A percentile compares a stretch with the other conserved stretches of the same genome.
phyloP scores from a whole-genome alignment of 2,113 vertebrate genomes.

The Platichthys flesus region DNA sequence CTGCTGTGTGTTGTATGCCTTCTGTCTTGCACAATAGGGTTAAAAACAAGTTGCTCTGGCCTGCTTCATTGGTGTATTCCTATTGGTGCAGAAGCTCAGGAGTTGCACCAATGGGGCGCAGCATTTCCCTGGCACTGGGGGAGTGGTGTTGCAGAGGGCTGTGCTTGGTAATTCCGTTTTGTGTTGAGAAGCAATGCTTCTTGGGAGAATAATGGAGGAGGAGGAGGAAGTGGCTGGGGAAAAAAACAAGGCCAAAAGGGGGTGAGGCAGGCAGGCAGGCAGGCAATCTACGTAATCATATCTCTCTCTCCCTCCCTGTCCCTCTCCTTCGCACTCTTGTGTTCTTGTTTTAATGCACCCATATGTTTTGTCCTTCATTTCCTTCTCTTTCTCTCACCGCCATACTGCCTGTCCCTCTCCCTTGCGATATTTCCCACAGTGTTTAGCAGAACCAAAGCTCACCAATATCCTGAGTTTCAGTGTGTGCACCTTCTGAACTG shows the following conservation, averaged over 20 bases:
- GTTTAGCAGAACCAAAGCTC: background rate
- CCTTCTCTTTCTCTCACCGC: slow-evolving; percentile 34
- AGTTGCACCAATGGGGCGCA: slow-evolving; percentile 73
- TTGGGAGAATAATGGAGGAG: slow-evolving; percentile 71
- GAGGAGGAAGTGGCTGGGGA: slow-evolving; percentile 39
- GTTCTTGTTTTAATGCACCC: slow-evolving; percentile 44
- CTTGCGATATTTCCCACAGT: slow-evolving; percentile 11
- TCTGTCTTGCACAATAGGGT: slow-evolving; percentile 71
- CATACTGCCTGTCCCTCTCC: slow-evolving; percentile 18
- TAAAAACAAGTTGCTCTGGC: slow-evolving; percentile 79
- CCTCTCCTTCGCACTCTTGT: background rate
- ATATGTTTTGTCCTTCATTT: slow-evolving; percentile 55
- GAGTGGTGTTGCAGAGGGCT: slow-evolving; percentile 76
- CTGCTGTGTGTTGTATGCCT: slow-evolving; percentile 56
- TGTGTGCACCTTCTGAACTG: slow-evolving; percentile 48
- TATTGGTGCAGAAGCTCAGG: slow-evolving; percentile 74
- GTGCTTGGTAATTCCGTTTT: slow-evolving; percentile 74
- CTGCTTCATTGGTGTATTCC: slow-evolving; percentile 55
- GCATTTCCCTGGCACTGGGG: slow-evolving; percentile 63
- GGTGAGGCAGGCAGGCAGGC: slow-evolving; percentile 34
- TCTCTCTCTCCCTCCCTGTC: slow-evolving; percentile 30
- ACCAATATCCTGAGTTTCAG: slow-evolving; percentile 18
- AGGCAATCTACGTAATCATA: slow-evolving; percentile 62
- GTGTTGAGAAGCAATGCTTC: slow-evolving; percentile 74
- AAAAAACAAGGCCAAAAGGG: slow-evolving; percentile 65